Evolutionary conservation across 1,140 invertebrate genomes (phyloP), one percentile per base, ranked within the genome.

Genomic region (Drosophila melanogaster): DNA sequence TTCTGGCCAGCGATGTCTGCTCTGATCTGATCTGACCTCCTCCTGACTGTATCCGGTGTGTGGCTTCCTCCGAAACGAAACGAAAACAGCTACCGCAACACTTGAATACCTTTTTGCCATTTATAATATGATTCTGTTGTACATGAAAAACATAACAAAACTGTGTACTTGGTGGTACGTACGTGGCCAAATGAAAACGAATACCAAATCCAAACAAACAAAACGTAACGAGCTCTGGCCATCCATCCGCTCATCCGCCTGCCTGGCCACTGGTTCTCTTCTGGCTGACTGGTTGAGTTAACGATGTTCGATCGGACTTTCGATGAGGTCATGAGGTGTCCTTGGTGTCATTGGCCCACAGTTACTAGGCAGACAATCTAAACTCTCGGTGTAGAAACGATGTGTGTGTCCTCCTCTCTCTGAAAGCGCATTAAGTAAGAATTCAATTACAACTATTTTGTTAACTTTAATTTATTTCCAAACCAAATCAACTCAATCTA

Each of bases 371-470:
- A 87, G 77, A 87, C 79, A 87, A 54, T 72, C 74, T 66, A 84
- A 89, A 84, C 85, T 89, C 77, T 87, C 83, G 81, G 83, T 90
- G 79, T 83, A 77, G 81, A 79, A 86, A 79, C 77, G 81, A 87
- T 87, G 79, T 90, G 84, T 89, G 84, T 87, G 84, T 89, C 64
- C 74, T 76, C 78, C 83, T 89, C 85, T 89, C 84, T 90, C 85
- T 84, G 85, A 89, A 89, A 84, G 85, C 85, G 84, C 84, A 89
- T 89, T 89, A 89, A 90, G 84, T 89, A 89, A 89, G 84, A 89
- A 89, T 81, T 89, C 66, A 89, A 89, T 89, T 86, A 83, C 58
- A 87, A 83, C 12, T 89, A 77, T 83, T 86, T 65, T 79, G 81
- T 66, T 89, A 70, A 55, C 53, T 71, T 71, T 61, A 46, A 81